Base-by-base conservation (phyloP, 2,113 vertebrate species). In the Pandion haliaetus region DNA sequence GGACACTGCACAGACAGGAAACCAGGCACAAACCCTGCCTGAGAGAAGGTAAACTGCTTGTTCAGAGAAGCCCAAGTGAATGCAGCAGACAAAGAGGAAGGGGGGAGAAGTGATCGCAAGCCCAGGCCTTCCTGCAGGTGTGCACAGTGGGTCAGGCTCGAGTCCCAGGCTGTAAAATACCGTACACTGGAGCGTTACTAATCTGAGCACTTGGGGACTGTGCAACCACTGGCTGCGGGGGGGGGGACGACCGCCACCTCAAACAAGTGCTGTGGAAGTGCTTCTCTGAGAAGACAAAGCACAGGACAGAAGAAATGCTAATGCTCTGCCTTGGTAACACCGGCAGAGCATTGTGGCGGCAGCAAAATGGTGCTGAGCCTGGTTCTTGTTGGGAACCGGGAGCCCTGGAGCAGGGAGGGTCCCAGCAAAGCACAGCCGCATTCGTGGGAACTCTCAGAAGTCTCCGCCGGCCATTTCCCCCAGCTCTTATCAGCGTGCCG, bases 51-150 rank as follows among this genome's bases (percentile, higher is more conserved):
- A 25, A 91, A 73, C 71, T 26, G 72, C 67, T 62, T 28, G n/a
- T 73, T 88, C 6, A 0, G 71, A 81, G 90, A 19, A 95, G 71
- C 63, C 63, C 67, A 17, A 86, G 71, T 83, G 86, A 86, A 47
- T 2, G 45, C 50, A 73, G 79, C 73, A 93, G 93, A 95, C 93
- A 94, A 95, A 94, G 93, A 40, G 38, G 52, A 71, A 21, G 24
- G 52, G 38, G 49, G 40, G 26, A 86, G 85, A 79, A 77, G 62
- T 3, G 74, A 47, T 80, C 5, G 20, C 55, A 72, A 92, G 86
- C 63, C 63, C 85, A 71, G 90, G 55, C 88, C 76, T 92, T 97
- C 76, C 93, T 94, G 92, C 90, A 96, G 88, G 97, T 95, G 96
- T 82, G 87, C 79, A 7, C 95, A 38, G 92, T 82, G 82, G 82